Conservation (phyloP, 2,888 invertebrate genomes). For the Griposia aprilina region DNA sequence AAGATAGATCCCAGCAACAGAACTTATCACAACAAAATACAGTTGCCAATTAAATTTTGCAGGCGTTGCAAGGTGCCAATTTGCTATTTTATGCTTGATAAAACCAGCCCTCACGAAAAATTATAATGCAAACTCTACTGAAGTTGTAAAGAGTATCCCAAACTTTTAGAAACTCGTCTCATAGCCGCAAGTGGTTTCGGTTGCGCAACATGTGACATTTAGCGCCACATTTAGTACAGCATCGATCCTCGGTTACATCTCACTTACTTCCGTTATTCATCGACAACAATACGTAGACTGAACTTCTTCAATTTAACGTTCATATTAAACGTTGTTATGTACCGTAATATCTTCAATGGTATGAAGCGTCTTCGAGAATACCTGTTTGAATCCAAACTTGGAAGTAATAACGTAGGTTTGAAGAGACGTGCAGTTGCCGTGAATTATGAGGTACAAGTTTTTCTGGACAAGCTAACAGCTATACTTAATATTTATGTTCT, state of each 20-base stretch:
- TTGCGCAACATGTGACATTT: conserved; percentile 47
- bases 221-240: conserved; percentile 38
- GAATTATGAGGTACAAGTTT: conserved; percentile 45
- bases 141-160: neutral
- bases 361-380: conserved; percentile 40
- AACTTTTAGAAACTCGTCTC: conserved; percentile 15
- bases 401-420: conserved; percentile 32
- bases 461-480: conserved; percentile 17
- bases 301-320: conserved; percentile 47
- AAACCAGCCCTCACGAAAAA: neutral
- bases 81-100: neutral
- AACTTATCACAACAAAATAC: neutral
- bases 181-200: conserved; percentile 38
- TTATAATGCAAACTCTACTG: neutral
- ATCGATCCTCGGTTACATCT: conserved; percentile 46
- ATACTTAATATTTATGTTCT: neutral
- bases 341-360: conserved; percentile 50
- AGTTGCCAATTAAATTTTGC: neutral
- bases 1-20: neutral
- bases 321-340: conserved; percentile 52
- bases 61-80: neutral
- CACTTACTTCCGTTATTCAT: conserved; percentile 49
- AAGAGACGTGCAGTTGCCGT: conserved; percentile 29
- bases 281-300: conserved; percentile 54
- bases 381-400: conserved; percentile 53